Base-by-base conservation (phyloP, 1,140 invertebrate species). In the Nymphalis io region DNA sequence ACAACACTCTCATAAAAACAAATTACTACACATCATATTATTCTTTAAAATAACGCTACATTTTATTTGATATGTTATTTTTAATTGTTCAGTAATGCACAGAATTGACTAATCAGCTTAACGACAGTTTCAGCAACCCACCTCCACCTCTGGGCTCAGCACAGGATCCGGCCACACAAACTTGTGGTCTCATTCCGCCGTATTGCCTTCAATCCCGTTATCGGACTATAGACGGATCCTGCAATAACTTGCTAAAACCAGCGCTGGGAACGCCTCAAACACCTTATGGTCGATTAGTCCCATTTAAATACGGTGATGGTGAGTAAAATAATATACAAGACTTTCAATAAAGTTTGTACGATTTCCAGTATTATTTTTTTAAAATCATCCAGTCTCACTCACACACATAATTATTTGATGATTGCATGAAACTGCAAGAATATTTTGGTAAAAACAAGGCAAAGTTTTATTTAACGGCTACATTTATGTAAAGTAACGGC, bases 301-400 rank as follows among this genome's bases (percentile, higher is more conserved):
- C 95, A 8, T 94, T 97, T 1, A 95, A 95, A 78, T 98, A 97
- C 88, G 94, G 93, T 13, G 97, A 98, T 87, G 96, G 96, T 96
- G 88, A 93, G 92, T 53, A 53, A 10, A n/a, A n/a, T n/a, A n/a
- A 12, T 53, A 53, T 15, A 20, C 8, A 16, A 10, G 20, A 51
- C 11, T 3, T 51, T 51, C 10, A 2, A 10, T 10, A n/a, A 3
- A 20, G 15, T 16, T 6, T 48, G 18, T 44, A 3, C 2, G 1
- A 5, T 15, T 48, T 18, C 8, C 40, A 11, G 3, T 44, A 11
- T 44, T 44, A 42, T 42, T 12, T 42, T 3, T 42, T 42, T 12
- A 42, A 42, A 5, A 39, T 39, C 4, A 11, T 39, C 4, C 4
- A 39, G 38, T 11, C 11, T n/a, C n/a, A n/a, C n/a, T n/a, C n/a